Percentiles rank a stretch among this genome's conserved stretches.
phyloP scores from a whole-genome alignment of 2,113 vertebrate genomes.

The Orientallactaga bullata region DNA sequence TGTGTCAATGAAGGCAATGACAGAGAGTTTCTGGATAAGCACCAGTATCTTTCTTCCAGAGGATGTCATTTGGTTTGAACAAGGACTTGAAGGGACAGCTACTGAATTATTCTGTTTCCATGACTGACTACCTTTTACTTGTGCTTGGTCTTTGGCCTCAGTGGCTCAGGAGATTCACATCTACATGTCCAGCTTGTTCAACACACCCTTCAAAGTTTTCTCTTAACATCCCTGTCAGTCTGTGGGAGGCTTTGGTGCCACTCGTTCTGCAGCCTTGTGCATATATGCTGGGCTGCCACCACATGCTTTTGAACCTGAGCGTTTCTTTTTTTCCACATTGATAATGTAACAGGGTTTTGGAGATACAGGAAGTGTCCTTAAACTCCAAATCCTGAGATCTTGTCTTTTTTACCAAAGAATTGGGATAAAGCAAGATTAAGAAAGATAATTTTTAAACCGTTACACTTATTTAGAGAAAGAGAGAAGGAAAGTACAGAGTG shows the following conservation, averaged over 20 bases:
- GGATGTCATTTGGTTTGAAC: slow-evolving; percentile 76
- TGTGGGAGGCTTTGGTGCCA: neutral
- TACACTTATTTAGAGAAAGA: no score
- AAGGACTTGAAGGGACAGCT: slow-evolving; percentile 31
- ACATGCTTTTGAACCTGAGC: neutral
- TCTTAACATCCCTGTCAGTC: neutral
- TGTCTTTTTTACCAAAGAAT: no score
- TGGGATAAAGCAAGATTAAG: no score
- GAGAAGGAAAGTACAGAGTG: no score
- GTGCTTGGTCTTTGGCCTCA: slow-evolving; percentile 74
- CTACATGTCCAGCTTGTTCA: slow-evolving; percentile 10
- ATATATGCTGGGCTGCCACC: neutral
- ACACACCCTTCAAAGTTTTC: neutral
- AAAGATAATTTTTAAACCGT: no score
- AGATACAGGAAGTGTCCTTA: no score
- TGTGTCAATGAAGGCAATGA: neutral
- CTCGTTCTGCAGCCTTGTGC: neutral
- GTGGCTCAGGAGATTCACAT: neutral
- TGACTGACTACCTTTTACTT: slow-evolving; percentile 80
- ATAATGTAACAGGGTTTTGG: neutral
- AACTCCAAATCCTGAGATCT: no score
- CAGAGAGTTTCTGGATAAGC: slow-evolving; percentile 41
- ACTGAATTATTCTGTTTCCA: slow-evolving; percentile 45
- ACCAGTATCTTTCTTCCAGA: slow-evolving; percentile 75
- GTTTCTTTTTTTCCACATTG: neutral